Evolutionary conservation across 2,797 vertebrate species (phyloP), one percentile per base, ranked within the genome.

Genomic region (Sebastes umbrosus): DNA sequence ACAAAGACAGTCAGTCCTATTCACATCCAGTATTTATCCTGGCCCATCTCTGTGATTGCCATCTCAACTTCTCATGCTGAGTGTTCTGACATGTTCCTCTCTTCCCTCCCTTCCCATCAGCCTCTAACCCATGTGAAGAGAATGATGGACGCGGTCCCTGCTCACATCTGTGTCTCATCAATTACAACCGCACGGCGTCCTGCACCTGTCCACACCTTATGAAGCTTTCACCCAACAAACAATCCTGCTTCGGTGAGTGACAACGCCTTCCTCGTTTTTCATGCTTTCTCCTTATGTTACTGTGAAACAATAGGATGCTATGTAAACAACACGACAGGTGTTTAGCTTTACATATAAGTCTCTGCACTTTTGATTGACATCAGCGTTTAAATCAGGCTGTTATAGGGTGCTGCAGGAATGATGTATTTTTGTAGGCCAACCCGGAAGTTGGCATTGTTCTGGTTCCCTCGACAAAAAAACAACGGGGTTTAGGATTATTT

Each of bases 111-210:
- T 58, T 67, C 43, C 70, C 46, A 16, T 84, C 91, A 99, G 98
- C 96, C 79, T 93, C 97, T 32, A 99, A 99, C 94, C 99, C 98
- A 0, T 99, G 99, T 24, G 96, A 96, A 76, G 96, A 93, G 73
- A 98, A 98, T 77, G 93, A 95, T 9, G 98, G 98, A 89, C 96
- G 92, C 87, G 98, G 98, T 20, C 97, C 97, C 3, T 99, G 99
- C 87, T 99, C 98, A 20, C 98, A 99, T 94, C 96, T 99, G 95
- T 99, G 99, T 80, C 97, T 99, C 93, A 98, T 99, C 95, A 97
- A 90, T 95, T 97, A 98, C 91, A 98, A 99, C 87, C 95, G 95
- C 85, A 97, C 96, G 0, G 97, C 97, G 1, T 97, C 98, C 13
- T 99, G 99, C 89, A 96, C 96, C 2, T 99, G 99, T 75, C 98